Evolutionary conservation across 2,113 vertebrate species (phyloP), one percentile per base, ranked within the genome.

Genomic region (Cyanistes caeruleus): DNA sequence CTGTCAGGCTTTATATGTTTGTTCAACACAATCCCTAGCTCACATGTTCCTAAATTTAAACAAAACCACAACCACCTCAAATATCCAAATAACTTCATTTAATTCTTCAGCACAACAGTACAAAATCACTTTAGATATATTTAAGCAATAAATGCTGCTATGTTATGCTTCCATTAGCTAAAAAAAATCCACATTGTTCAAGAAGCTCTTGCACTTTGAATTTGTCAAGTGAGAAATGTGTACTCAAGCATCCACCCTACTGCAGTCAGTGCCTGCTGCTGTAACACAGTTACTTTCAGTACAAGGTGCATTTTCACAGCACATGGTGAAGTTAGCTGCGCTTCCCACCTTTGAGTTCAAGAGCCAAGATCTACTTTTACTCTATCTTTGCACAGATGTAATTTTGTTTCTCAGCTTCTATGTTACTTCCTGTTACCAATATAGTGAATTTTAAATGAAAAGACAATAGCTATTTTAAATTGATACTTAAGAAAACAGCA

Each of bases 121-220:
- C 52, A 82, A 37, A 78, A 55, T 67, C 55, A 74, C 67, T 67
- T 83, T 25, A 69, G 41, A 7, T 89, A 52, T 84, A 39, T 23
- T 70, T 62, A 93, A 94, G 94, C 94, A 96, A 95, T 95, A 95
- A 95, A 87, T 80, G 44, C 56, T 91, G 58, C 62, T 93, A 41
- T 7, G 14, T 48, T 84, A 51, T 6, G 49, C 73, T 92, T 95
- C 77, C 63, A 62, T 62, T 25, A 74, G 72, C 72, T 94, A 15
- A 69, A 23, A 89, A 56, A 89, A 43, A 22, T 46, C 78, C 49
- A 24, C 5, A 0, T 52, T 62, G 17, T 52, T 86, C n/a, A 83
- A 70, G 43, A 76, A 72, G 67, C 70, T 91, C 67, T 73, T 78
- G 88, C 90, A 91, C 88, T 88, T 90, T 58, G 67, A 59, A 76